Evolutionary conservation across 2,888 invertebrate genomes (phyloP), one percentile per base, ranked within the genome.

Genomic region (Octonoba sinensis): DNA sequence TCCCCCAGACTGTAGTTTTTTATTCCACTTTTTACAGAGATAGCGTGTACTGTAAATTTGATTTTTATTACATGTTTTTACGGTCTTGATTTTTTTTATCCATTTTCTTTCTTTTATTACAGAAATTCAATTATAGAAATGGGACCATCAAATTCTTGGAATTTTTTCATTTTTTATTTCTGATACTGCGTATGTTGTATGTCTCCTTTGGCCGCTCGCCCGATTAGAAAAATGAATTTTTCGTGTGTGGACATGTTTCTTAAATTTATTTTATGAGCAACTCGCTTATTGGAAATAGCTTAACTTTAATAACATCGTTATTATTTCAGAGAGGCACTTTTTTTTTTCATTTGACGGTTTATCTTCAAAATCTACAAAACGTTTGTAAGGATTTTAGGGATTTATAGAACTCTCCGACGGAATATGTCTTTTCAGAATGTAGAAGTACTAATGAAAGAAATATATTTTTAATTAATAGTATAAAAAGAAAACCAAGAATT

Each of bases 91-190:
- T 72, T 64, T 72, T 56, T 79, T 49, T 57, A 62, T 64, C 15
- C 12, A 36, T 36, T 36, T 49, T 46, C 36, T 65, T 47, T 44
- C 62, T 77, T 72, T 71, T 78, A 72, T 72, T 72, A 46, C 65
- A 81, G 67, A 81, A 72, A 81, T 81, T 81, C 79, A 81, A 81
- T 81, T 81, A 81, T 64, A 81, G 67, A 81, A 81, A 81, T 81
- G 79, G 79, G 69, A 49, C 74, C 73, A 81, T 81, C 79, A 81
- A 73, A 73, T 73, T 81, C 73, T 70, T 81, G 60, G 51, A 81
- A 81, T 81, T 56, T 69, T 67, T 78, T 65, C 67, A 47, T 57
- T 79, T 79, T 67, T 70, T 62, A 20, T 72, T 72, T 18, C 27
- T 18, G 18, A n/a, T 66, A 60, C 54, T 44, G 47, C 64, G 57